Evolutionary conservation across 2,888 invertebrate genomes (phyloP), one percentile per base, ranked within the genome.

Genomic region (Papilio demoleus): DNA sequence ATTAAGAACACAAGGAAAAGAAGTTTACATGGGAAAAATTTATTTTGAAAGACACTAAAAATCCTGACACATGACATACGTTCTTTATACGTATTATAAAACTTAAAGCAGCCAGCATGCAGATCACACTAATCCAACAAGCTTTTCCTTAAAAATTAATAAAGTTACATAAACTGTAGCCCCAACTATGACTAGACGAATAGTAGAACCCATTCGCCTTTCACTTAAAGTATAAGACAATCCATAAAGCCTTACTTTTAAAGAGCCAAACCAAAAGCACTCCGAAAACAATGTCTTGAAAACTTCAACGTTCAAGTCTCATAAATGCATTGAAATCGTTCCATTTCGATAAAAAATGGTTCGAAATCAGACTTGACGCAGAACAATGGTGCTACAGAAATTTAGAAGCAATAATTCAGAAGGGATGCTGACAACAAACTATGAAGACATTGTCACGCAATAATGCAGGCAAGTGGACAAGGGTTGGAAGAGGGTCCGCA

Each of bases 371-470:
- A 19, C 31, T 38, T 45, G 17, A 63, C 31, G 6, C 17, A 3
- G 19, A 22, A 34, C 42, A 53, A 65, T 60, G 36, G 65, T 19
- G 14, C n/a, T 61, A 56, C 50, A 50, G 38, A 69, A 62, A 56
- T 65, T 65, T 68, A 56, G 36, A 65, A 68, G 64, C 47, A 74
- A 77, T 78, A 79, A 81, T 83, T 81, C 74, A 79, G 73, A 79
- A 75, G 74, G 71, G 71, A 77, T 78, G 84, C 78, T 79, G 78
- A 82, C 79, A 81, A 79, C 77, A 84, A 84, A 85, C 80, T 84
- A 87, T 88, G 80, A 88, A 87, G 84, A 86, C 77, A 88, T 87
- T 87, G 88, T 86, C 87, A 88, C 84, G 83, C 84, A 86, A 88
- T 84, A 86, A 84, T 81, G 77, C 77, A 77, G 75, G 73, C 75